phyloP scores from a whole-genome alignment of 2,113 vertebrate genomes.

The Felis chaus region DNA sequence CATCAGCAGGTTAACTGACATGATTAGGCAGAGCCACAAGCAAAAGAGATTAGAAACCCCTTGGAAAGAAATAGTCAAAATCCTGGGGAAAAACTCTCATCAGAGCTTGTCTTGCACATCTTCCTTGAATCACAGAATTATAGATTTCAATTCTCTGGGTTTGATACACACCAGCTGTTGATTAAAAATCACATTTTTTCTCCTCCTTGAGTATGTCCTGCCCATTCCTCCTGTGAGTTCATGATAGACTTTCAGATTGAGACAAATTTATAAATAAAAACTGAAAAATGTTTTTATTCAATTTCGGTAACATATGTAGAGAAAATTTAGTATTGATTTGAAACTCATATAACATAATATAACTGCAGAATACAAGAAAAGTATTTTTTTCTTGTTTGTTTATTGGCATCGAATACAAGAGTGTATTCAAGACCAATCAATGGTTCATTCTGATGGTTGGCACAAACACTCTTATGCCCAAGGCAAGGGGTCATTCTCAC shows the following conservation, averaged over 20 bases:
- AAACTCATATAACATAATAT: neutral
- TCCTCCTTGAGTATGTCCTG: neutral
- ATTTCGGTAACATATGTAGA: neutral
- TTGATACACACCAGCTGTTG: neutral
- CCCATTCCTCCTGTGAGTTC: neutral
- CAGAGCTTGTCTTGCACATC: neutral
- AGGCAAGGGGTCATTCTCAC: too few species aligned
- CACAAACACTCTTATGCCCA: neutral
- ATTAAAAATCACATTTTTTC: neutral
- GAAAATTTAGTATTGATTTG: neutral
- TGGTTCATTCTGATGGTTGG: rapidly evolving
- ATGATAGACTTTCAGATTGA: neutral
- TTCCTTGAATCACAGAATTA: neutral
- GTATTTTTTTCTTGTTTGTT: neutral
- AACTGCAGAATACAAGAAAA: neutral
- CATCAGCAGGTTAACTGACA: neutral
- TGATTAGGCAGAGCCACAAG: rapidly evolving
- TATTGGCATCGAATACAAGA: neutral
- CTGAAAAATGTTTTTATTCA: neutral
- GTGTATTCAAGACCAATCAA: neutral
- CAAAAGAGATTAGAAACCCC: neutral
- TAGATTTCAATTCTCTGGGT: neutral
- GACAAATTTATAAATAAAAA: neutral
- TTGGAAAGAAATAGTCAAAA: neutral
- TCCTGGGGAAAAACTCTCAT: neutral